Conservation (phyloP, 2,797 vertebrate species). For the Scarus forsteni region DNA sequence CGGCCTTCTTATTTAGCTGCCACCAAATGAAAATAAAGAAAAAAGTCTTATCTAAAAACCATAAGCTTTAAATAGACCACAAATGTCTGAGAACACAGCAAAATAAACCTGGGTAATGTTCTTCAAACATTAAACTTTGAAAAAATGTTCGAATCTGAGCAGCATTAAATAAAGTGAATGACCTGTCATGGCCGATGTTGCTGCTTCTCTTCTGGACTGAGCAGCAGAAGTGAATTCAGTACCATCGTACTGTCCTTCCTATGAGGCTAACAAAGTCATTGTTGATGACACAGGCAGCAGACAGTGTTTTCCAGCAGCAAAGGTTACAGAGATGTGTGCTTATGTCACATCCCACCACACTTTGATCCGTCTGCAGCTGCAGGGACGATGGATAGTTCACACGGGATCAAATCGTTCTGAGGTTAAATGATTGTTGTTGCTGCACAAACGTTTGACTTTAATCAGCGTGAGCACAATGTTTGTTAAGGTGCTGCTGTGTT, state of each 20-base stretch:
- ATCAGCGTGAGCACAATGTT: constrained; percentile 16
- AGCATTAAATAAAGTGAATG: constrained; percentile 15
- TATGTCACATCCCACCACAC: constrained; percentile 16
- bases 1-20: constrained; percentile 49
- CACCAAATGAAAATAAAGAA: constrained; percentile 50
- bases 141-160: background rate
- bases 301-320: constrained; percentile 56
- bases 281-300: constrained; percentile 24
- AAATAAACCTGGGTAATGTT: constrained; percentile 18
- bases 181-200: background rate
- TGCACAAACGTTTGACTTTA: constrained; percentile 1
- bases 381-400: constrained; percentile 33
- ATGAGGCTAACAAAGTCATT: constrained; percentile 6
- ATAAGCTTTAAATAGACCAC: constrained; percentile 24
- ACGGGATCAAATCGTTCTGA: constrained; percentile 47
- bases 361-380: constrained; percentile 53
- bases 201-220: background rate
- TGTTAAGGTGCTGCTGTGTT: constrained; percentile 17
- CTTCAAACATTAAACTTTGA: constrained; percentile 6
- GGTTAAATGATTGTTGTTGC: constrained; percentile 6
- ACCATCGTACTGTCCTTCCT: constrained; percentile 29
- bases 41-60: constrained; percentile 18
- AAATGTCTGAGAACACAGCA: background rate
- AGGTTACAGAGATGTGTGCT: constrained; percentile 47
- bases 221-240: background rate